Base-by-base conservation (phyloP, 2,113 vertebrate genomes). In the Lontra canadensis region DNA sequence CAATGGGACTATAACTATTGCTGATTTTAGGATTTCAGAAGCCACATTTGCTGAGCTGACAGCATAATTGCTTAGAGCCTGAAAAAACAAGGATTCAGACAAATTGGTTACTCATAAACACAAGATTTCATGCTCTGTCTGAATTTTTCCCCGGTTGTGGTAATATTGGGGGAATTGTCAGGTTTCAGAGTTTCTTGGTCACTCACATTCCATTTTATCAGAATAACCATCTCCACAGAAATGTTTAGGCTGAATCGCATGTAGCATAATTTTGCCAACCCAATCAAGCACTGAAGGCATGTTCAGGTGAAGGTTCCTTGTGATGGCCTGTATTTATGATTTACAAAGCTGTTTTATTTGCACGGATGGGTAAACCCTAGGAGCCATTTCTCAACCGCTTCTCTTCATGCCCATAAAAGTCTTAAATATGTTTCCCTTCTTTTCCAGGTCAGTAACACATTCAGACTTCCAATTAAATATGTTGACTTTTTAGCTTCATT, bases 81-180 rank as follows among this genome's bases (percentile, higher is more conserved):
- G 47, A 55, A 96, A 96, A 92, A 81, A 76, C 34, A 73, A 69
- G n/a, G 18, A 88, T 79, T 93, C 44, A 76, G 73, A 55, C 21
- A 79, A 82, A 73, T 0, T 26, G 80, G 21, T 93, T 31, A 20
- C 12, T 83, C 61, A 73, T 23, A 86, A 69, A 39, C 31, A 31
- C 36, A 80, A 31, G 47, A 63, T 52, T 86, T 94, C 7, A 26
- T 26, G 73, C 71, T 92, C 44, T 86, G 59, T 92, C 44, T 86
- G 59, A 84, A 26, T 52, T 39, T 85, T 78, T 29, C 67, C 44
- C 87, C 42, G 55, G 29, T 65, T 85, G 36, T 90, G 80, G 15
- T 67, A 81, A 95, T 36, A 76, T n/a, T 82, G 52, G 20, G 2
- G 26, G 80, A 89, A 18, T 63, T 94, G 79, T 55, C 76, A 93